Evolutionary conservation across 2,797 vertebrate genomes (phyloP), one percentile per base, ranked within the genome.

Genomic region (Microcaecilia unicolor): DNA sequence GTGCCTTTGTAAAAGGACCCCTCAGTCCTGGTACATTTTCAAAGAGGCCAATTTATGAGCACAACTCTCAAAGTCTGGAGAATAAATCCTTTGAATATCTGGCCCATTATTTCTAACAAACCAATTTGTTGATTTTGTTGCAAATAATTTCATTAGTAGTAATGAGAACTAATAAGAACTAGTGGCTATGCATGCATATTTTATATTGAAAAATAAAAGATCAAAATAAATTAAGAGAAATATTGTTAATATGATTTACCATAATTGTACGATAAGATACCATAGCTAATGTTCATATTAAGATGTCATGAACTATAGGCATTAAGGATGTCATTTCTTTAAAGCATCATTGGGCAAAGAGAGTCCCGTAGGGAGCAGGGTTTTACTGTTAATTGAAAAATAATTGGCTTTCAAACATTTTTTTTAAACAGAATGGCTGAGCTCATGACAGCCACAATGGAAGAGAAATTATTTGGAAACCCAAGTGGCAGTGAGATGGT

Each of bases 381-480:
- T n/a, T n/a, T 31, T 25, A 48, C 18, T 41, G 6, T 28, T 24
- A 23, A 48, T 27, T 43, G 28, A 38, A 48, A 55, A 32, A 16
- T 29, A 27, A 26, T 23, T 22, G 45, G 6, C 10, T 44, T 29
- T 32, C 18, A 7, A 10, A 12, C 28, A 6, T 27, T 25, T 25
- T 9, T 39, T 46, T 43, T 22, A 40, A 36, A 37, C 32, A 29
- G 14, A 2, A 16, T 16, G 4, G 16, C 28, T 15, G 22, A 18
- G 22, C 41, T 38, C 48, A 49, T 20, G 36, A 33, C 23, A 28
- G 27, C 33, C 31, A 14, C 43, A 50, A 23, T 4, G 5, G 18
- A 9, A 13, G 29, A 39, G 6, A 37, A 28, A 13, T 19, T 8
- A 29, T 20, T 46, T 13, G 30, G 51, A 61, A 14, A 22, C 15